Evolutionary conservation across 2,113 vertebrate species (phyloP).

Genomic region (Anarrhichthys ocellatus): DNA sequence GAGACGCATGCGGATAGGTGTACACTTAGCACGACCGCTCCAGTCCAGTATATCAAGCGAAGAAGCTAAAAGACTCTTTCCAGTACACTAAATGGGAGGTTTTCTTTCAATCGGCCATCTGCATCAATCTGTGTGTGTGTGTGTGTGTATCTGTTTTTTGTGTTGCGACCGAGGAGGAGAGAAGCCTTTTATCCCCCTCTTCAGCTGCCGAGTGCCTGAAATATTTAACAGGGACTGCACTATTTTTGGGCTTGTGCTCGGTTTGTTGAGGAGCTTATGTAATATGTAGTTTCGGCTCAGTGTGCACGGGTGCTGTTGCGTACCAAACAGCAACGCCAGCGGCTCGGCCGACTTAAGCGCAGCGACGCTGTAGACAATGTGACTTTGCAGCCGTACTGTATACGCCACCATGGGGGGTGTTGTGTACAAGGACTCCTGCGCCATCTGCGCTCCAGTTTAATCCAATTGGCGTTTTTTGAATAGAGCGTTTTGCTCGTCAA

Average conservation of each 20-base stretch:
- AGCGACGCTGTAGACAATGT: slow-evolving; percentile 15
- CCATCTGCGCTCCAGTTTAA: slow-evolving; percentile 49
- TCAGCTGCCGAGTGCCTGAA: slow-evolving; percentile 80
- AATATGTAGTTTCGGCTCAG: slow-evolving; percentile 67
- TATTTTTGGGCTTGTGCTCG: slow-evolving; percentile 81
- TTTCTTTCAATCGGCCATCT: slow-evolving; percentile 72
- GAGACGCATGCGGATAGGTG: slow-evolving; percentile 32
- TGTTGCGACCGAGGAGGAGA: slow-evolving; percentile 55
- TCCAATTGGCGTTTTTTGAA: slow-evolving; percentile 51
- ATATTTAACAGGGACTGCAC: slow-evolving; percentile 80
- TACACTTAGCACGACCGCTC: slow-evolving; percentile 23
- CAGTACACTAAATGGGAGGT: slow-evolving; percentile 58
- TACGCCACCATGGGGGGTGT: not conserved
- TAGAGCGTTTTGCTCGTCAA: slow-evolving; percentile 11
- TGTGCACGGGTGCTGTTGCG: slow-evolving; percentile 32
- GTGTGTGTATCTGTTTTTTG: slow-evolving; percentile 65
- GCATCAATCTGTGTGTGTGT: slow-evolving; percentile 57
- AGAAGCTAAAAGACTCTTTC: slow-evolving; percentile 56
- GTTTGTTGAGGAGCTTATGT: slow-evolving; percentile 79
- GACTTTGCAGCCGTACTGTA: slow-evolving; percentile 18
- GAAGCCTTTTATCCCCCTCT: slow-evolving; percentile 71
- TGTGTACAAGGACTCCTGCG: slow-evolving; percentile 17
- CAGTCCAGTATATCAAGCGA: slow-evolving; percentile 6
- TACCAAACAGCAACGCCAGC: slow-evolving; percentile 34
- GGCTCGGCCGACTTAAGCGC: slow-evolving; percentile 16